These are phyloP conservation scores for Stratiolaelaps scimitus DNA, from an alignment of 1,140 invertebrate genomes.

Conservation along the genomic window DNA sequence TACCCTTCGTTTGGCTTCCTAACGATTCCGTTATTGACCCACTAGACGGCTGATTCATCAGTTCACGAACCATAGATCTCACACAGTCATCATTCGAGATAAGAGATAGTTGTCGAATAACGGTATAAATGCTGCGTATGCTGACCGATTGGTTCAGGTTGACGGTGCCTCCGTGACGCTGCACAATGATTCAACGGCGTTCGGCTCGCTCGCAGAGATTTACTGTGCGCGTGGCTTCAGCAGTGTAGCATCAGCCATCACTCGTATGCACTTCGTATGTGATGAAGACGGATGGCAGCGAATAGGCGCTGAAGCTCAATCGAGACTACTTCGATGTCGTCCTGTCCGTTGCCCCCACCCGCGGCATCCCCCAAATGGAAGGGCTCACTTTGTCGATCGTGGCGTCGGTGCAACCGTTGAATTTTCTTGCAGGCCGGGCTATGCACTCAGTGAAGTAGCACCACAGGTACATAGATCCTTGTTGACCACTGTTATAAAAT, in stretches of 20 bases:
- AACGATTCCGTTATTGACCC: no score
- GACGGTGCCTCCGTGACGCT: neutral
- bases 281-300: neutral
- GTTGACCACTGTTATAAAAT: no score
- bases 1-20: no score
- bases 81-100: no score
- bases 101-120: neutral
- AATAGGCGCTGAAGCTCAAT: no score
- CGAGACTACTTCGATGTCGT: neutral
- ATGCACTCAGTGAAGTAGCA: neutral
- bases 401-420: conserved; percentile 3
- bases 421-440: conserved; percentile 5
- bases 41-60: no score
- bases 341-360: conserved; percentile 1
- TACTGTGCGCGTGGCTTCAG: conserved; percentile 1
- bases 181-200: conserved; percentile 5
- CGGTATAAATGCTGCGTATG: no score
- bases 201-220: neutral
- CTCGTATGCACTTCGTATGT: neutral
- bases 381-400: neutral
- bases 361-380: neutral
- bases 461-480: no score
- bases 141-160: no score
- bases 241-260: neutral
- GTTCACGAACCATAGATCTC: no score